phyloP scores from a whole-genome alignment of 1,140 invertebrate genomes.

The Polypedilum pembai region DNA sequence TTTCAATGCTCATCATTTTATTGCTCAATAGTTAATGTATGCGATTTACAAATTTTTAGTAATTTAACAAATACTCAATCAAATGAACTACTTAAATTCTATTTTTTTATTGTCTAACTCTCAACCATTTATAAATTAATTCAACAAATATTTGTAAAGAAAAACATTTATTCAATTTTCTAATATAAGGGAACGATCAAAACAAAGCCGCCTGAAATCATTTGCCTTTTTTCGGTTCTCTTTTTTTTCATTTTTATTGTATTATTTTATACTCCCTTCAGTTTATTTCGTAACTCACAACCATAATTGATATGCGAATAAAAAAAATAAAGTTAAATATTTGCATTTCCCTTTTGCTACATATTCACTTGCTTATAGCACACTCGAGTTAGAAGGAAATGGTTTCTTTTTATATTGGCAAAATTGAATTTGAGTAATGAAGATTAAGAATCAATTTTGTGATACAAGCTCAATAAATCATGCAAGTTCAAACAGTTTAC shows the following conservation, averaged over 20 bases:
- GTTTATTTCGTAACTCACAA: background rate
- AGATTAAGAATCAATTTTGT: too few species aligned
- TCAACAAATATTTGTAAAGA: constrained; percentile 10
- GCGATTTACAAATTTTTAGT: too few species aligned
- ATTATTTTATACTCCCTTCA: background rate
- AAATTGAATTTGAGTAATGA: too few species aligned
- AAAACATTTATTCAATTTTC: background rate
- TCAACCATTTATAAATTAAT: background rate
- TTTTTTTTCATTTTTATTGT: background rate
- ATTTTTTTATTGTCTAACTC: background rate
- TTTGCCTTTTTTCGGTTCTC: background rate
- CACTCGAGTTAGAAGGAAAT: too few species aligned
- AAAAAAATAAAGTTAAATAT: constrained; percentile 22
- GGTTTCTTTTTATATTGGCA: too few species aligned
- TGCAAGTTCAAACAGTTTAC: too few species aligned
- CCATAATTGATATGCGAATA: constrained; percentile 27
- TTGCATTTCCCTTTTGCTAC: background rate
- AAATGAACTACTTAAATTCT: too few species aligned
- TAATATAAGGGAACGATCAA: constrained; percentile 2
- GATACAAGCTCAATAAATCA: too few species aligned
- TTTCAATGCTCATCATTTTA: too few species aligned
- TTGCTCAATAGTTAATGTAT: too few species aligned
- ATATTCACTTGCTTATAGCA: too few species aligned
- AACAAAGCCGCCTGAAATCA: background rate
- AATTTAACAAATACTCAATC: too few species aligned